phyloP scores from a whole-genome alignment of 2,888 invertebrate species.

The Mechanitis messenoides region DNA sequence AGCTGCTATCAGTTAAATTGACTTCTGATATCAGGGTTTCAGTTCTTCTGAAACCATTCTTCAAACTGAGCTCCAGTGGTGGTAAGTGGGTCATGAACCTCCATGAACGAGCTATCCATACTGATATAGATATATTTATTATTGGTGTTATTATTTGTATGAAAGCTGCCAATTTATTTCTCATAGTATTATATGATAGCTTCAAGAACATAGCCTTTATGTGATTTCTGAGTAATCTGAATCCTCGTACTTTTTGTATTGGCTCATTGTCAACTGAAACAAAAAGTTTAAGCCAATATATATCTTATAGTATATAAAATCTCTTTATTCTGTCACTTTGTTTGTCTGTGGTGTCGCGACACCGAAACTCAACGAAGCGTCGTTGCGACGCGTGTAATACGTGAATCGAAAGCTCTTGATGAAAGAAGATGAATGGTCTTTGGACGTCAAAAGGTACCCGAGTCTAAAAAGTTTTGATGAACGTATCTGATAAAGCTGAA shows the following conservation, averaged over 20 bases:
- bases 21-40: constrained; percentile 54
- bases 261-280: constrained; percentile 53
- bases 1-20: constrained; percentile 43
- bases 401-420: no score
- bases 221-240: constrained; percentile 58
- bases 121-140: constrained; percentile 64
- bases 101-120: constrained; percentile 65
- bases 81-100: constrained; percentile 76
- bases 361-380: no score
- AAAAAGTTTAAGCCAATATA: constrained; percentile 6
- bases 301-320: not conserved
- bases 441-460: no score
- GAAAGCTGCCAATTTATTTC: constrained; percentile 58
- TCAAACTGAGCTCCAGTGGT: constrained; percentile 72
- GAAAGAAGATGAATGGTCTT: no score
- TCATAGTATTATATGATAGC: constrained; percentile 55
- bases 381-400: no score
- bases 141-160: constrained; percentile 68
- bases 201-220: constrained; percentile 70
- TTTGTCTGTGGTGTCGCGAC: no score
- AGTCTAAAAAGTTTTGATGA: no score
- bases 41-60: constrained; percentile 56
- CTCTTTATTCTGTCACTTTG: not conserved
- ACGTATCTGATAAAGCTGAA: no score
- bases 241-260: constrained; percentile 59